phyloP scores from a whole-genome alignment of 1,140 invertebrate genomes.

The Elysia chlorotica region DNA sequence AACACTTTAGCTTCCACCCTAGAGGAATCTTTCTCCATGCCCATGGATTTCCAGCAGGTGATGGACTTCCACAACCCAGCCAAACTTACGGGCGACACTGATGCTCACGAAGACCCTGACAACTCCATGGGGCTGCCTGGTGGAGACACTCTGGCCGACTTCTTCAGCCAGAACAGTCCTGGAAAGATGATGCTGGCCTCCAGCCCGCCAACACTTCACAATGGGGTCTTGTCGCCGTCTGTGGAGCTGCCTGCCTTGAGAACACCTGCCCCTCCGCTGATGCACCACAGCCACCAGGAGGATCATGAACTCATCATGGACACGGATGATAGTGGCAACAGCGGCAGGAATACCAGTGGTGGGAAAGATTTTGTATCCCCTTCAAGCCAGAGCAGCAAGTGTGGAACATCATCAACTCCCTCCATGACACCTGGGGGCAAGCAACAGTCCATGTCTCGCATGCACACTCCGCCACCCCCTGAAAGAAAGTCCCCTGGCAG shows the following conservation, averaged over 20 bases:
- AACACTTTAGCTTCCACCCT: not conserved
- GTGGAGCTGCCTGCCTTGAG: slow-evolving; percentile 20
- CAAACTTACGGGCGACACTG: slow-evolving; percentile 11
- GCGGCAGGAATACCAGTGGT: too few species aligned
- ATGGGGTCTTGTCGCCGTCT: slow-evolving; percentile 14
- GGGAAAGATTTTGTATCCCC: not conserved
- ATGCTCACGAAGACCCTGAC: slow-evolving; percentile 19
- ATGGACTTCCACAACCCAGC: slow-evolving; percentile 21
- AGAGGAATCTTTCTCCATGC: slow-evolving; percentile 21
- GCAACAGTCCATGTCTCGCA: not conserved
- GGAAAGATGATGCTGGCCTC: slow-evolving; percentile 17
- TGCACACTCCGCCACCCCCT: not conserved
- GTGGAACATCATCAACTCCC: slow-evolving; percentile 1
- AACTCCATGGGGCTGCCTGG: slow-evolving; percentile 20
- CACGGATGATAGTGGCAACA: too few species aligned
- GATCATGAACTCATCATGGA: slow-evolving; percentile 3
- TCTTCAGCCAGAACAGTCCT: slow-evolving; percentile 20
- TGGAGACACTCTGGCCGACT: slow-evolving; percentile 9
- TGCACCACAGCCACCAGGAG: slow-evolving; percentile 3
- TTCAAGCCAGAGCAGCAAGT: not conserved
- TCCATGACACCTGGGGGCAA: not conserved
- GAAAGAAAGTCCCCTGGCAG: too few species aligned
- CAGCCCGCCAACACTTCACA: slow-evolving; percentile 13
- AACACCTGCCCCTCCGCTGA: slow-evolving; percentile 14
- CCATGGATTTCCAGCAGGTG: slow-evolving; percentile 8